A percentile compares a stretch with the other conserved stretches of the same genome.
These are phyloP conservation scores for Chlorops oryzae DNA, from an alignment of 1,140 invertebrate species.

Conservation along the genomic window DNA sequence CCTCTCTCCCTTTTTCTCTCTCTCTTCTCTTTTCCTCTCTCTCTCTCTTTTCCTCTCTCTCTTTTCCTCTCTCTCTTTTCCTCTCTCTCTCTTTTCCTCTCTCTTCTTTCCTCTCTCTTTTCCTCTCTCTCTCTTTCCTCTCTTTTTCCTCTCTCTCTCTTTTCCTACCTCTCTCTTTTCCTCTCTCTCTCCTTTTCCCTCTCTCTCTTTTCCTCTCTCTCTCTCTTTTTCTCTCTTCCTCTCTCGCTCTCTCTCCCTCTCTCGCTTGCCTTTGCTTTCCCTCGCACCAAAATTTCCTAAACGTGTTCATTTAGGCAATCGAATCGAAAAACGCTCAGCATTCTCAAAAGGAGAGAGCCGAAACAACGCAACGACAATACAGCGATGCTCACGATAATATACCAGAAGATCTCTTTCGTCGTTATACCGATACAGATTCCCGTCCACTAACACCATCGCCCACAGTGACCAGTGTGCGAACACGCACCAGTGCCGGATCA, in stretches of 20 bases:
- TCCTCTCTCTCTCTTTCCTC: too few species aligned
- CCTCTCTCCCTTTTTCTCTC: too few species aligned
- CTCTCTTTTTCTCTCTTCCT: not conserved
- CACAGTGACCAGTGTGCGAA: slow-evolving; percentile 59
- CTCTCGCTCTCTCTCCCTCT: not conserved
- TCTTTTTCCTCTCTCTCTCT: too few species aligned
- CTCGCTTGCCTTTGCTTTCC: too few species aligned
- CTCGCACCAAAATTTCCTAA: not conserved
- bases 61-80: too few species aligned
- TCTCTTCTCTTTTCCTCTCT: too few species aligned
- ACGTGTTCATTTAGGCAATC: slow-evolving; percentile 10
- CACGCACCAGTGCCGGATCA: slow-evolving; percentile 42
- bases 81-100: too few species aligned
- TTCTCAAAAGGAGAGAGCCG: slow-evolving; percentile 16
- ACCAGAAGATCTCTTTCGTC: slow-evolving; percentile 58
- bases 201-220: too few species aligned
- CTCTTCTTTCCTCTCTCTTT: too few species aligned
- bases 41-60: too few species aligned
- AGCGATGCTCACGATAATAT: slow-evolving; percentile 47
- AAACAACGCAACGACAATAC: slow-evolving; percentile 11
- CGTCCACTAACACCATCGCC: slow-evolving; percentile 67
- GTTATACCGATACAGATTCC: slow-evolving; percentile 74
- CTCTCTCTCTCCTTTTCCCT: too few species aligned
- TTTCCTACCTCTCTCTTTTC: too few species aligned
- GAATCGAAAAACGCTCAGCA: slow-evolving; percentile 19